Conservation (phyloP, 2,888 invertebrate genomes). For the Rhaphigaster nebulosa region DNA sequence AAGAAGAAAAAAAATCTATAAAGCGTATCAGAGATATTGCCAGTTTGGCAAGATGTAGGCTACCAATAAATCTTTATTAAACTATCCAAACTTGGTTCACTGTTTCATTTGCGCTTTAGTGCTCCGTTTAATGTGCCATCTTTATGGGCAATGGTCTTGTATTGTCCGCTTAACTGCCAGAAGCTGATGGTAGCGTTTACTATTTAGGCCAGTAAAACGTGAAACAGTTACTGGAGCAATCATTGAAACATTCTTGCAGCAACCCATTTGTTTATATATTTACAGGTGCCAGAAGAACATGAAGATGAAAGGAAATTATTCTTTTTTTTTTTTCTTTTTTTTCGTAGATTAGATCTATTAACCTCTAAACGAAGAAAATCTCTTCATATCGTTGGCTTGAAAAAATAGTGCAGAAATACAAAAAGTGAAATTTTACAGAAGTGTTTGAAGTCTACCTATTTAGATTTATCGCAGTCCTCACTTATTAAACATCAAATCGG, state of each 20-base stretch:
- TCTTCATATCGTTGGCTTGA: too few species aligned
- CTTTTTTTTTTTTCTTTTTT: too few species aligned
- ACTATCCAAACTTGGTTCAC: neutral
- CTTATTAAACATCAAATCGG: too few species aligned
- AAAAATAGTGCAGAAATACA: too few species aligned
- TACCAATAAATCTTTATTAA: neutral
- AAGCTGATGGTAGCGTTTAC: neutral
- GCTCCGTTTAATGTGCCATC: neutral
- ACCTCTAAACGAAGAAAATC: too few species aligned
- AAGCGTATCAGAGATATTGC: neutral
- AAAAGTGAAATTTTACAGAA: too few species aligned
- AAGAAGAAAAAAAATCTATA: neutral
- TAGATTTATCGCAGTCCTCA: too few species aligned
- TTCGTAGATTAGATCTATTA: too few species aligned
- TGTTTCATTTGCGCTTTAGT: conserved; percentile 2
- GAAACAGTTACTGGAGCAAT: neutral
- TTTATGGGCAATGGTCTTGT: neutral
- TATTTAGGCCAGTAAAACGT: neutral
- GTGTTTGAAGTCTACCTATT: too few species aligned
- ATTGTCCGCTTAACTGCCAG: neutral
- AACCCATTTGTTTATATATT: neutral
- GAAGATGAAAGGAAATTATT: too few species aligned
- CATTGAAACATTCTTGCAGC: neutral
- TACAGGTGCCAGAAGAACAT: too few species aligned
- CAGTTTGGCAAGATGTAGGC: neutral